Conservation (phyloP, 2,113 vertebrate genomes). For the Castor canadensis region DNA sequence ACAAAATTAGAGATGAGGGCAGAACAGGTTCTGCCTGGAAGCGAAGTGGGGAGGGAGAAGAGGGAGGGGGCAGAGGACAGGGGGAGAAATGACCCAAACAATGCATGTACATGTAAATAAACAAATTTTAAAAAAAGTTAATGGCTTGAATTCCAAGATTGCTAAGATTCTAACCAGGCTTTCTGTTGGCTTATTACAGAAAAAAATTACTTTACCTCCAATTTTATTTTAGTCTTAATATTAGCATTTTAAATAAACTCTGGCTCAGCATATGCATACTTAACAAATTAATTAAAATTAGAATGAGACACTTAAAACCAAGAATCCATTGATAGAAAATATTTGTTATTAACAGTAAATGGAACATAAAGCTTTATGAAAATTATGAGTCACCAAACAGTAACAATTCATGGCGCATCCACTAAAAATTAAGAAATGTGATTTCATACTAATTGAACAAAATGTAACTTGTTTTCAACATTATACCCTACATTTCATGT, state of each 20-base stretch:
- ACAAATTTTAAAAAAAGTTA: too few species aligned
- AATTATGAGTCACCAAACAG: neutral
- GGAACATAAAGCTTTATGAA: neutral
- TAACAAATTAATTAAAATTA: slow-evolving; percentile 4
- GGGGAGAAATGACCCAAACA: too few species aligned
- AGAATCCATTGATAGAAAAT: neutral
- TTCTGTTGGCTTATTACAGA: neutral
- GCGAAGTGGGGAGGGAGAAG: too few species aligned
- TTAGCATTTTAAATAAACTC: neutral
- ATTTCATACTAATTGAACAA: neutral
- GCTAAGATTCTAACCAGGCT: neutral
- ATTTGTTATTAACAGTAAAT: neutral
- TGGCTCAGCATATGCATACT: neutral
- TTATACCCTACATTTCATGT: neutral
- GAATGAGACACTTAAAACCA: neutral
- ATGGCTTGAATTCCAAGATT: neutral
- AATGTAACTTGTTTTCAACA: neutral
- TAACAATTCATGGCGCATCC: neutral
- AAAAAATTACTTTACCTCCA: neutral
- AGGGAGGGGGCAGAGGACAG: too few species aligned
- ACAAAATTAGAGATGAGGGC: too few species aligned
- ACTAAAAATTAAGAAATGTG: neutral
- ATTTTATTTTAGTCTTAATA: neutral
- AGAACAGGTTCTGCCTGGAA: too few species aligned
- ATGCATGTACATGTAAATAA: too few species aligned